Evolutionary conservation across 2,113 vertebrate genomes (phyloP).

Genomic region (Glaucomys volans): DNA sequence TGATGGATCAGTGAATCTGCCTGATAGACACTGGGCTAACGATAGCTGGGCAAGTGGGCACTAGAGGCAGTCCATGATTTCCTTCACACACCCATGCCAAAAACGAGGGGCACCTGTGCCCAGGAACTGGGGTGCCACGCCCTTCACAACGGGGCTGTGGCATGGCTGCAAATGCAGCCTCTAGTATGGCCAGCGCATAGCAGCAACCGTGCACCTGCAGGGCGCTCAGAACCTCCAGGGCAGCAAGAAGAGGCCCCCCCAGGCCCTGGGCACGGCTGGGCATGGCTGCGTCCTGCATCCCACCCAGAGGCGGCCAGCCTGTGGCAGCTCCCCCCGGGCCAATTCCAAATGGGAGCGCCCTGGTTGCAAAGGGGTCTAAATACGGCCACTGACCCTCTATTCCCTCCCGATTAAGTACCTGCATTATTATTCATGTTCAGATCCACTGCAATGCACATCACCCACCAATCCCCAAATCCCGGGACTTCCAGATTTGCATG

Average conservation of each 20-base stretch:
- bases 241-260: neutral
- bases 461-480: no score
- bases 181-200: neutral
- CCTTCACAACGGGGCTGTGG: no score
- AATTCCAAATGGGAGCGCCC: neutral
- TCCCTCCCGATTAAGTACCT: conserved; percentile 58
- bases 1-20: conserved; percentile 52
- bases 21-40: conserved; percentile 61
- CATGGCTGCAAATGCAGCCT: neutral
- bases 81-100: neutral
- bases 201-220: neutral
- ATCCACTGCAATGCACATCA: no score
- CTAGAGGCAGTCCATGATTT: conserved; percentile 63
- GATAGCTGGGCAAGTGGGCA: conserved; percentile 55
- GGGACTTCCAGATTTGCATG: neutral
- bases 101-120: neutral
- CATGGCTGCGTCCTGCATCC: neutral
- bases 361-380: conserved; percentile 56
- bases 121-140: no score
- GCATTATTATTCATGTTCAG: no score
- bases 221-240: neutral
- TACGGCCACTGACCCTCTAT: conserved; percentile 10
- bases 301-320: neutral
- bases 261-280: neutral
- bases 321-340: neutral